Percentiles rank a stretch among this genome's conserved stretches.
phyloP scores from a whole-genome alignment of 2,888 invertebrate species.

The Carabus problematicus region DNA sequence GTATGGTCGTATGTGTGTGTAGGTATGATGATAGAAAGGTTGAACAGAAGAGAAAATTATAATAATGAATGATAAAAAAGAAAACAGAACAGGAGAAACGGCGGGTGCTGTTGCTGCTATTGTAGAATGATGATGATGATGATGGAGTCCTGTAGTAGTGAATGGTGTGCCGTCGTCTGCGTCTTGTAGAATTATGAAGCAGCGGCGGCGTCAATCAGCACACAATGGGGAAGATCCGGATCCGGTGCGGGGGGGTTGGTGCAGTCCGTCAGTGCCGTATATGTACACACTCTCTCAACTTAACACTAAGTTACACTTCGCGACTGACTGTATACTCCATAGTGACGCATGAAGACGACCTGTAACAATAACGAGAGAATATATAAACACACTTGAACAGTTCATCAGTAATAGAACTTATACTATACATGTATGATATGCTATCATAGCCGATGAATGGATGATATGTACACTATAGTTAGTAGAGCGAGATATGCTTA shows the following conservation, averaged over 20 bases:
- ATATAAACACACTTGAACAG: too few relatives aligned
- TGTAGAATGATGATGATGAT: conserved; percentile 16
- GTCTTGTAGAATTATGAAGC: conserved; percentile 21
- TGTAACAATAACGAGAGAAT: conserved; percentile 49
- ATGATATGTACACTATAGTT: too few relatives aligned
- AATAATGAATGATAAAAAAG: conserved; percentile 25
- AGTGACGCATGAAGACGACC: conserved; percentile 56
- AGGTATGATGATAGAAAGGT: neutral
- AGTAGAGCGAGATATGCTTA: too few relatives aligned
- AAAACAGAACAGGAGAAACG: conserved; percentile 24
- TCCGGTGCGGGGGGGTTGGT: conserved; percentile 38
- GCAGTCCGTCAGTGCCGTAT: conserved; percentile 19
- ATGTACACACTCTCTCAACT: conserved; percentile 43
- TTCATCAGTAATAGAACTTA: too few relatives aligned
- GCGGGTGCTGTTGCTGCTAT: neutral
- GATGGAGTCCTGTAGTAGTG: conserved; percentile 9
- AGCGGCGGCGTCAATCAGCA: conserved; percentile 28
- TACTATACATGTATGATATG: too few relatives aligned
- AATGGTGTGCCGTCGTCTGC: conserved; percentile 34
- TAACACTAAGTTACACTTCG: conserved; percentile 57
- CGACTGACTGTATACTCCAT: conserved; percentile 58
- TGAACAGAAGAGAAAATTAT: neutral
- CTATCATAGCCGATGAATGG: too few relatives aligned
- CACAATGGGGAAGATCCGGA: conserved; percentile 3
- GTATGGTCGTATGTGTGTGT: neutral